Percentiles rank a stretch among this genome's conserved stretches.
phyloP scores from a whole-genome alignment of 2,797 vertebrate species.

The Ataeniobius toweri region DNA sequence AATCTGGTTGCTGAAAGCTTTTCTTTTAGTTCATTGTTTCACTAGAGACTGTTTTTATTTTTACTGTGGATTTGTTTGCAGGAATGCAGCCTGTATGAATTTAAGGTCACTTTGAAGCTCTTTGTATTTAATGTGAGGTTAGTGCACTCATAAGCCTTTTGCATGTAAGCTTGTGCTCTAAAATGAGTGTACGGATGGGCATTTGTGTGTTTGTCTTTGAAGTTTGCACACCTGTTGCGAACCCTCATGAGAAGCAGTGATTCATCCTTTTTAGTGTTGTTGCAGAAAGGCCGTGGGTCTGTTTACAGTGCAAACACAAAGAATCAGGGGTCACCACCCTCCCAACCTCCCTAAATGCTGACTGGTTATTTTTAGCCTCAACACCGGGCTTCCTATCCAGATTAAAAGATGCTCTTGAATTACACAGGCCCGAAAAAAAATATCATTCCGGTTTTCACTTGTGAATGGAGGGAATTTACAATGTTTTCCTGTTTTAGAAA shows the following conservation, averaged over 20 bases:
- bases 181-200: constrained; percentile 9
- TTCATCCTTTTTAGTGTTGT: constrained; percentile 39
- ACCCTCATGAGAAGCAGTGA: constrained; percentile 55
- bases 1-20: constrained; percentile 48
- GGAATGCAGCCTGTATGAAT: constrained; percentile 28
- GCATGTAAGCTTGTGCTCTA: constrained; percentile 14
- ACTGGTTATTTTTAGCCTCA: constrained; percentile 8
- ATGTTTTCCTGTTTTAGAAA: background rate
- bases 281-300: constrained; percentile 43
- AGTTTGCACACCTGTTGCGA: constrained; percentile 74
- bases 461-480: background rate
- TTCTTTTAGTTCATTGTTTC: constrained; percentile 33
- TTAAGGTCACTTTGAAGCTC: constrained; percentile 17
- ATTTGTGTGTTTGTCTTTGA: constrained; percentile 47
- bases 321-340: constrained; percentile 36
- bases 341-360: constrained; percentile 17
- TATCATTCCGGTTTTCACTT: background rate
- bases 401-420: constrained; percentile 2
- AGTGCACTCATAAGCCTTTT: constrained; percentile 34
- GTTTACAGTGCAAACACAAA: constrained; percentile 60
- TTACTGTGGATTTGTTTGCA: constrained; percentile 24
- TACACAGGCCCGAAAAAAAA: background rate
- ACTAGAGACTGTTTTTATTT: constrained; percentile 35
- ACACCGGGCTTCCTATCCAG: constrained; percentile 1
- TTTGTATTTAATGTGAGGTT: constrained; percentile 44